Evolutionary conservation across 2,888 invertebrate species (phyloP).

Genomic region (Acholoe squamosa): DNA sequence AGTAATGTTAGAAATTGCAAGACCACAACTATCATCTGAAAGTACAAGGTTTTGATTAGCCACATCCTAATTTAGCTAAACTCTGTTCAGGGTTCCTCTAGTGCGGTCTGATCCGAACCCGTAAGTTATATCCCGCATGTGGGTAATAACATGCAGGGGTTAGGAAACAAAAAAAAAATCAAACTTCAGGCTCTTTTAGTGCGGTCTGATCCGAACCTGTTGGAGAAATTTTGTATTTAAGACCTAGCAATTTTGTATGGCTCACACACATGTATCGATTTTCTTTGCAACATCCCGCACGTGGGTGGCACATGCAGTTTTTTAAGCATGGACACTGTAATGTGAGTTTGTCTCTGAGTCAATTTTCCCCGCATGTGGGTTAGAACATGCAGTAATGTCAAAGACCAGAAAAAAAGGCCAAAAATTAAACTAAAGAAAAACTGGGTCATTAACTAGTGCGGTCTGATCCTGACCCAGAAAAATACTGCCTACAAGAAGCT

Average conservation of each 20-base stretch:
- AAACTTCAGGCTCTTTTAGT: slow-evolving; percentile 40
- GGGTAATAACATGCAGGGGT: slow-evolving; percentile 4
- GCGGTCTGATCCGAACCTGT: slow-evolving; percentile 59
- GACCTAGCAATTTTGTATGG: neutral
- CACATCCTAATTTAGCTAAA: too few relatives aligned
- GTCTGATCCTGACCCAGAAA: slow-evolving; percentile 61
- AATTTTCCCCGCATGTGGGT: neutral
- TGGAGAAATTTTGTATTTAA: neutral
- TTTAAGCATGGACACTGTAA: neutral
- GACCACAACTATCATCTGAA: neutral
- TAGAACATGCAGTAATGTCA: neutral
- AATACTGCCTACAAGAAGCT: neutral
- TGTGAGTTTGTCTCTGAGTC: neutral
- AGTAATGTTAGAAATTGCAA: neutral
- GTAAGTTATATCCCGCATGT: slow-evolving; percentile 7
- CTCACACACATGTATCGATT: neutral
- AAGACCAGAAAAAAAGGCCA: neutral
- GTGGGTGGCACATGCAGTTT: neutral
- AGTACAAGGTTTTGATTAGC: neutral
- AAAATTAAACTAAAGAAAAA: neutral
- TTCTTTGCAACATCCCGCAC: neutral
- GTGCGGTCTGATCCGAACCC: slow-evolving; percentile 54
- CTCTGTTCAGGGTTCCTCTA: neutral
- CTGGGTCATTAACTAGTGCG: slow-evolving; percentile 56
- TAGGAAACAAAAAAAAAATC: neutral